Percentiles rank a stretch among this genome's conserved stretches.
Evolutionary conservation across 2,888 invertebrate species (phyloP).

Genomic region (Melieria crassipennis): DNA sequence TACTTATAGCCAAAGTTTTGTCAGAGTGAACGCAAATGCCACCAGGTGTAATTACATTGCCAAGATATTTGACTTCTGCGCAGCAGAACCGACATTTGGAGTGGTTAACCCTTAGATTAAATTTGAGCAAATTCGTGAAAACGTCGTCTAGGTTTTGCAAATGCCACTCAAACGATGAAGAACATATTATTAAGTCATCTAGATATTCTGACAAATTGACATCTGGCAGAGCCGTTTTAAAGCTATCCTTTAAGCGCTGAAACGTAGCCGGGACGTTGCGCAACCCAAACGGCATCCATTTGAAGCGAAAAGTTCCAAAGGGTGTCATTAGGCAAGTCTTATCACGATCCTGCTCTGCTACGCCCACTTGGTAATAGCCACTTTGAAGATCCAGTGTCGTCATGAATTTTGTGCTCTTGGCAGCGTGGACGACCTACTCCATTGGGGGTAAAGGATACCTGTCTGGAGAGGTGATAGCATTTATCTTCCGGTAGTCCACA

Average conservation of each 20-base stretch:
- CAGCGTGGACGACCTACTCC: too few species aligned
- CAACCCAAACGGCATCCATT: not conserved
- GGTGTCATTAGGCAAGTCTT: slow-evolving; percentile 25
- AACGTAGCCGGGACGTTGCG: slow-evolving; percentile 5
- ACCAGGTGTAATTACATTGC: slow-evolving; percentile 50
- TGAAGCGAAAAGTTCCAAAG: not conserved
- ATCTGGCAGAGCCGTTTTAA: not conserved
- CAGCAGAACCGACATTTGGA: not conserved
- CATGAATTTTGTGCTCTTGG: slow-evolving; percentile 49
- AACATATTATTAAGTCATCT: not conserved
- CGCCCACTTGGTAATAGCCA: slow-evolving; percentile 2
- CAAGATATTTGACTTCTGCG: slow-evolving; percentile 48
- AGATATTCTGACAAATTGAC: not conserved
- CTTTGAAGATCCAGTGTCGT: slow-evolving; percentile 55
- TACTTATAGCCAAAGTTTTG: slow-evolving; percentile 47
- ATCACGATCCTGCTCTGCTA: slow-evolving; percentile 3
- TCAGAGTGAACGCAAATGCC: slow-evolving; percentile 50
- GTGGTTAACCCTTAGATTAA: too few species aligned
- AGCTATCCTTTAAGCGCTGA: slow-evolving; percentile 18
- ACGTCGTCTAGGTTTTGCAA: too few species aligned
- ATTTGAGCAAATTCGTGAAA: too few species aligned
- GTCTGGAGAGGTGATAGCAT: too few species aligned
- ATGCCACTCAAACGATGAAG: too few species aligned
- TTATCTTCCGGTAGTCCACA: too few species aligned
- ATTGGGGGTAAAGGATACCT: too few species aligned